These are phyloP conservation scores for Taenioides sp. DNA, from an alignment of 2,797 vertebrate species.

Conservation along the genomic window DNA sequence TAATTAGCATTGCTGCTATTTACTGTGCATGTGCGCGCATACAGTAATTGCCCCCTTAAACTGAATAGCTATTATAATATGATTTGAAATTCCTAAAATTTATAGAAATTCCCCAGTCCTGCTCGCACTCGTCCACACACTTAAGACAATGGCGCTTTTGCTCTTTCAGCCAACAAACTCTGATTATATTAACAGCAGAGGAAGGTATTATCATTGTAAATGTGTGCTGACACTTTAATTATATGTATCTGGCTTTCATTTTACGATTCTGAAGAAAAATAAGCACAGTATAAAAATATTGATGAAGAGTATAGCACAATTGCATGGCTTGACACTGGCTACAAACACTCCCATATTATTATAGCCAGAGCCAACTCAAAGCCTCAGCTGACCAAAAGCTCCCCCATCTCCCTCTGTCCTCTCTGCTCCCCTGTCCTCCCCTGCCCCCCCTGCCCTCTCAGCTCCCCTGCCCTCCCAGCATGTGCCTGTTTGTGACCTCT, in stretches of 20 bases:
- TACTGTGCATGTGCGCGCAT: constrained; percentile 16
- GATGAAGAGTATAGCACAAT: constrained; percentile 33
- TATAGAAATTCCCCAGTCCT: constrained; percentile 22
- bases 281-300: constrained; percentile 35
- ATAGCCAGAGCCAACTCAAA: constrained; percentile 60
- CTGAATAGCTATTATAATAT: constrained; percentile 26
- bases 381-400: constrained; percentile 38
- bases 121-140: constrained; percentile 21
- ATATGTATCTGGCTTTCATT: constrained; percentile 1
- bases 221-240: constrained; percentile 36
- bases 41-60: constrained; percentile 18
- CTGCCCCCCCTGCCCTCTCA: too few species aligned
- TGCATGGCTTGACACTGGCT: constrained; percentile 59
- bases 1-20: constrained; percentile 39
- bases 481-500: constrained; percentile 62
- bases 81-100: constrained; percentile 37
- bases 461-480: neutral
- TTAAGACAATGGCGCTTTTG: constrained; percentile 3
- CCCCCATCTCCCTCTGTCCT: constrained; percentile 11
- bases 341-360: constrained; percentile 33
- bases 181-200: constrained; percentile 10
- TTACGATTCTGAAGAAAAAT: constrained; percentile 7
- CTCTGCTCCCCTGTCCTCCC: too few species aligned
- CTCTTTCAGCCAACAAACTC: neutral
- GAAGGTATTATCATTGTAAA: constrained; percentile 18